Percentiles rank a stretch among this genome's conserved stretches.
phyloP scores from a whole-genome alignment of 2,797 vertebrate species.

The Okamejei kenojei region DNA sequence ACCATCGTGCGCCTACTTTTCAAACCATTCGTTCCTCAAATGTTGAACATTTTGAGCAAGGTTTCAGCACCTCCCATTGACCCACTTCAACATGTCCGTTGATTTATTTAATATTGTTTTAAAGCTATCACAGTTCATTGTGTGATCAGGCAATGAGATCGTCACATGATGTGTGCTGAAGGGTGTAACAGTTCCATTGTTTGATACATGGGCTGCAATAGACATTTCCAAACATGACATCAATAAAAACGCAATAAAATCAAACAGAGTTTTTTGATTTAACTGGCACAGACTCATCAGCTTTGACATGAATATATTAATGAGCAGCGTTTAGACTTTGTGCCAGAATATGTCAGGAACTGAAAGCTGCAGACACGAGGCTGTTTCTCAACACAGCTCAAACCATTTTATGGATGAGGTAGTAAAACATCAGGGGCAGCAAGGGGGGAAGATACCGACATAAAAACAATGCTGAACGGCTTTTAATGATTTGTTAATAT shows the following conservation, averaged over 20 bases:
- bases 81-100: background rate
- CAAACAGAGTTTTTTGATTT: background rate
- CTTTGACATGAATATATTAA: constrained; percentile 32
- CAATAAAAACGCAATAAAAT: background rate
- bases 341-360: background rate
- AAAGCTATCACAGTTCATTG: background rate
- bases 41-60: background rate
- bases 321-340: background rate
- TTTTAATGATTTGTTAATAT: background rate
- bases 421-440: background rate
- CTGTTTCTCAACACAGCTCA: background rate
- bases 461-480: background rate
- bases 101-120: constrained; percentile 10
- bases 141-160: background rate
- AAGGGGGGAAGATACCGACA: background rate
- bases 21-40: background rate
- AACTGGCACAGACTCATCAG: background rate
- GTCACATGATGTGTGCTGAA: constrained; percentile 3
- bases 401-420: background rate
- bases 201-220: background rate
- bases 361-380: background rate
- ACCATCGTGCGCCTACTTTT: background rate
- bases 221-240: constrained; percentile 8
- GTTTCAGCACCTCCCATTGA: background rate
- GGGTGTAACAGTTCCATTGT: background rate